Evolutionary conservation across 2,888 invertebrate genomes (phyloP).

Genomic region (Slavum lentiscoides): DNA sequence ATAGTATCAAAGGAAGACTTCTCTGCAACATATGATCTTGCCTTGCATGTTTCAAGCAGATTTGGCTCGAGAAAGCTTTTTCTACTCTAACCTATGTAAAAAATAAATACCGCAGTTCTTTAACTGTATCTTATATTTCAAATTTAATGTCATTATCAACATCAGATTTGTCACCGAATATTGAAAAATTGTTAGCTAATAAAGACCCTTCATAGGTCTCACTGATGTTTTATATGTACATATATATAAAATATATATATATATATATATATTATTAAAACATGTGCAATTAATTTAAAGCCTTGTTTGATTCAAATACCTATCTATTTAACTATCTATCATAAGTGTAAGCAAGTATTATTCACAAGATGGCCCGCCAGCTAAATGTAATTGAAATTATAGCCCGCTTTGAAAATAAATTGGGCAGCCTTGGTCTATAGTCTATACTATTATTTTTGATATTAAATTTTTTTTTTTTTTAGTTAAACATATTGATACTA

Average conservation of each 20-base stretch:
- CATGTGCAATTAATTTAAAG: slow-evolving; percentile 14
- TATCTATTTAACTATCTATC: slow-evolving; percentile 12
- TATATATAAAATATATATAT: no score
- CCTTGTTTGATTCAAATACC: slow-evolving; percentile 11
- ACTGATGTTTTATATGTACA: slow-evolving; percentile 24
- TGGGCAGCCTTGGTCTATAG: slow-evolving; percentile 6
- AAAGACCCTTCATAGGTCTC: slow-evolving; percentile 33
- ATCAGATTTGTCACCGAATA: slow-evolving; percentile 28
- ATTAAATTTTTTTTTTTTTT: no score
- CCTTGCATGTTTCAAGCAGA: slow-evolving; percentile 27
- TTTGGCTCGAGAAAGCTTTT: slow-evolving; percentile 28
- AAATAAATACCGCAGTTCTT: slow-evolving; percentile 34
- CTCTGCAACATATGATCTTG: slow-evolving; percentile 19
- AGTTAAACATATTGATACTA: no score
- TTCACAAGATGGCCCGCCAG: slow-evolving; percentile 4
- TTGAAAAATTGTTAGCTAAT: slow-evolving; percentile 26
- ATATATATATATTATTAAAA: no score
- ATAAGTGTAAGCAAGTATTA: slow-evolving; percentile 21
- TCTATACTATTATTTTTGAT: no score
- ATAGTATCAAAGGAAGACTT: slow-evolving; percentile 30
- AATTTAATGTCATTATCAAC: slow-evolving; percentile 32
- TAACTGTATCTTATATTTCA: slow-evolving; percentile 16
- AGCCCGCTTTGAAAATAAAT: slow-evolving; percentile 11
- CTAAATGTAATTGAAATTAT: slow-evolving; percentile 20
- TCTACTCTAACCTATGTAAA: slow-evolving; percentile 22